A percentile compares a stretch with the other conserved stretches of the same genome.
phyloP scores from a whole-genome alignment of 2,113 vertebrate species.

The Chrysemys picta region DNA sequence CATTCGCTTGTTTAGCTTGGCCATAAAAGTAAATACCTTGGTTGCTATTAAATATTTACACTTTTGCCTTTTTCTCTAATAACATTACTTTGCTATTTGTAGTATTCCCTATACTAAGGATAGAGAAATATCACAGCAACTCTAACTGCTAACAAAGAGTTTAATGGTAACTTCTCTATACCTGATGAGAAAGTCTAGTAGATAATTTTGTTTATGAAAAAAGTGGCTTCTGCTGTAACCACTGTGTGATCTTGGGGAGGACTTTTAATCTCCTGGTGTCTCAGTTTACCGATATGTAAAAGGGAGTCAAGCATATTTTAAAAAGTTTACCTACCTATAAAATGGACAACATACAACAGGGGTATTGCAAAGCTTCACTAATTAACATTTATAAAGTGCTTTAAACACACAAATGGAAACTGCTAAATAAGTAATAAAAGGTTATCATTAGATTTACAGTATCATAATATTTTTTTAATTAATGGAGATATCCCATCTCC shows the following conservation, averaged over 20 bases:
- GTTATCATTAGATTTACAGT: not conserved
- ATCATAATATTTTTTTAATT: fast-evolving
- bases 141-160: not conserved
- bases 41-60: constrained; percentile 28
- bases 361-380: not conserved
- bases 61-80: constrained; percentile 50
- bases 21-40: not conserved
- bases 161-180: constrained; percentile 7
- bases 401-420: constrained; percentile 32
- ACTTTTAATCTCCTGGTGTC: not conserved
- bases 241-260: not conserved
- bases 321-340: not conserved
- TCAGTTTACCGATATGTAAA: not conserved
- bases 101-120: not conserved
- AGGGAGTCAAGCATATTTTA: not conserved
- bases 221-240: not conserved
- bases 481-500: too few relatives aligned
- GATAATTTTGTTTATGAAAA: not conserved
- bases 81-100: not conserved
- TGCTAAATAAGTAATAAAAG: not conserved
- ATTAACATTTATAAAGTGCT: constrained; percentile 10
- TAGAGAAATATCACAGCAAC: constrained; percentile 36
- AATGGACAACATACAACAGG: not conserved
- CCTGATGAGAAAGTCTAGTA: not conserved
- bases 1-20: constrained; percentile 28